Evolutionary conservation across 2,797 vertebrate species (phyloP).

Genomic region (Erpetoichthys calabaricus): DNA sequence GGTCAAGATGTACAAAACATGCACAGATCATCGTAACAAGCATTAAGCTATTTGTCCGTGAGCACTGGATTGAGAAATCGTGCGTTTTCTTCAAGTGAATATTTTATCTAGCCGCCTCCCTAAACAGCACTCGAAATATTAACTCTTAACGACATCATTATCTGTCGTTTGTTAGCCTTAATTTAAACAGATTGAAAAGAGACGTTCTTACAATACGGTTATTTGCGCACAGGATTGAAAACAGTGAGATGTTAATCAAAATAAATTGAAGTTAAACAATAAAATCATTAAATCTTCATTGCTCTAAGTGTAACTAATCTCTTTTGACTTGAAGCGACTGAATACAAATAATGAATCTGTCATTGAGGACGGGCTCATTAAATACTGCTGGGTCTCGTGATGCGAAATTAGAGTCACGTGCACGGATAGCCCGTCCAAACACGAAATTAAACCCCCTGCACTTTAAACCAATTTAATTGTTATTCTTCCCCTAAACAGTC

Average conservation of each 20-base stretch:
- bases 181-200: slow-evolving; percentile 63
- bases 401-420: slow-evolving; percentile 17
- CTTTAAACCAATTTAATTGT: too few relatives aligned
- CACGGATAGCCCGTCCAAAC: not conserved
- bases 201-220: slow-evolving; percentile 56
- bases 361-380: slow-evolving; percentile 58
- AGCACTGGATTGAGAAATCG: too few relatives aligned
- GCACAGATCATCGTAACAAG: too few relatives aligned
- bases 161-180: slow-evolving; percentile 66
- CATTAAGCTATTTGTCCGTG: too few relatives aligned
- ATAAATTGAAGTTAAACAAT: slow-evolving; percentile 78
- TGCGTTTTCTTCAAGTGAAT: not conserved
- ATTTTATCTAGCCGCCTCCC: not conserved
- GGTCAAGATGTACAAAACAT: too few relatives aligned
- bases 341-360: slow-evolving; percentile 71
- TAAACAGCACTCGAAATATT: not conserved
- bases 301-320: slow-evolving; percentile 70
- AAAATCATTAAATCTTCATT: slow-evolving; percentile 70
- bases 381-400: slow-evolving; percentile 38
- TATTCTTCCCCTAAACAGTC: too few relatives aligned
- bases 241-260: slow-evolving; percentile 70
- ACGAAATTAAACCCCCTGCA: too few relatives aligned
- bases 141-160: slow-evolving; percentile 38
- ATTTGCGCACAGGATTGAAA: slow-evolving; percentile 67
- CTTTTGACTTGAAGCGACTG: slow-evolving; percentile 59